Evolutionary conservation across 2,888 invertebrate genomes (phyloP).

Genomic region (Acrobasis suavella): DNA sequence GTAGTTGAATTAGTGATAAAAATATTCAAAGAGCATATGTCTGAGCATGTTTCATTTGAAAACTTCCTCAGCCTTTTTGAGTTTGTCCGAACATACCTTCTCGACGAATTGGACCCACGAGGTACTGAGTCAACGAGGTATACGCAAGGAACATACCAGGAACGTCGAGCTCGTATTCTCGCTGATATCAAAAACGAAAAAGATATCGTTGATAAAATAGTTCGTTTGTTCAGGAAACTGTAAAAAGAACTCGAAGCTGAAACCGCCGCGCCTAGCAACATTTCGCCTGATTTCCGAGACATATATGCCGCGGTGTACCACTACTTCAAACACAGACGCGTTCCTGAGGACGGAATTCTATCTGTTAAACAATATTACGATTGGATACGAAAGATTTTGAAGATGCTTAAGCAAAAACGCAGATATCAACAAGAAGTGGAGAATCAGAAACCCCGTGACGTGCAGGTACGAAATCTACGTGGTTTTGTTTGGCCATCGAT

Average conservation of each 20-base stretch:
- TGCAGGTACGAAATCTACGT: slow-evolving; percentile 5
- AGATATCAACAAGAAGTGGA: slow-evolving; percentile 2
- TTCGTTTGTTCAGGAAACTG: neutral
- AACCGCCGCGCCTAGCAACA: neutral
- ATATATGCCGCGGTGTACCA: slow-evolving; percentile 12
- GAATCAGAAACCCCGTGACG: slow-evolving; percentile 12
- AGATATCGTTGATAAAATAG: neutral
- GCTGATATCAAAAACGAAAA: slow-evolving; percentile 1
- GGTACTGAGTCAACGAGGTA: slow-evolving; percentile 10
- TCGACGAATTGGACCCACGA: neutral
- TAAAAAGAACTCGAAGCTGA: slow-evolving; percentile 6
- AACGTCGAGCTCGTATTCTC: slow-evolving; percentile 9
- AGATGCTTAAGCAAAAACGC: slow-evolving; percentile 1
- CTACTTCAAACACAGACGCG: slow-evolving; percentile 8
- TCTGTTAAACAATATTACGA: slow-evolving; percentile 13
- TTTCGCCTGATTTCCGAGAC: slow-evolving; percentile 14
- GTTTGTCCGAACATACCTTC: slow-evolving; percentile 11
- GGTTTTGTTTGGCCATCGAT: slow-evolving; percentile 7
- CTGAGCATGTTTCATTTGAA: slow-evolving; percentile 1
- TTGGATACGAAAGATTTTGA: slow-evolving; percentile 3
- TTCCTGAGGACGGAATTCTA: slow-evolving; percentile 1
- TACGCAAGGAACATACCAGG: neutral
- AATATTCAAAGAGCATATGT: slow-evolving; percentile 9
- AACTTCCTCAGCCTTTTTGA: slow-evolving; percentile 16
- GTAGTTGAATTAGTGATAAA: slow-evolving; percentile 14